phyloP scores from a whole-genome alignment of 2,797 vertebrate species.

The Rallus crepitans region DNA sequence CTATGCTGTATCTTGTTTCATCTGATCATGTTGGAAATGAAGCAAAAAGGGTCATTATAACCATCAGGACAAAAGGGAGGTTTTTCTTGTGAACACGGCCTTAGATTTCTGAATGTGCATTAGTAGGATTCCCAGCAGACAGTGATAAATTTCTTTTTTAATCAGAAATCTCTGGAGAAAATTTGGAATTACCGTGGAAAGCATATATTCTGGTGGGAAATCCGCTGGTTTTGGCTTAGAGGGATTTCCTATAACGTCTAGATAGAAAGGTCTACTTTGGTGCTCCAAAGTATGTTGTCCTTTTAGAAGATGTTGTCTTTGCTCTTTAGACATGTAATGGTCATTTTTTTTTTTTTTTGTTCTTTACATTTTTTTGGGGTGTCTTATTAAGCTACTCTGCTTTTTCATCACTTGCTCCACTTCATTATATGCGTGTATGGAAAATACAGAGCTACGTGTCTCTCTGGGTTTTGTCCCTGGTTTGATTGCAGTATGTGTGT shows the following conservation, averaged over 20 bases:
- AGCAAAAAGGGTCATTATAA: background rate
- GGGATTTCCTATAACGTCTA: background rate
- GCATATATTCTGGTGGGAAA: background rate
- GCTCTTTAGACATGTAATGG: background rate
- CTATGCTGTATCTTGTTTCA: background rate
- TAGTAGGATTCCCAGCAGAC: background rate
- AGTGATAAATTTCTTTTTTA: background rate
- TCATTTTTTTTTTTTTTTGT: background rate
- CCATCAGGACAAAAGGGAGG: conserved; percentile 3
- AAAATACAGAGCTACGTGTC: background rate
- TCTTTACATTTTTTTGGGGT: background rate
- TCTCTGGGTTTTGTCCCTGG: background rate
- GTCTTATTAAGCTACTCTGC: background rate
- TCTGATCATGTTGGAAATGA: background rate
- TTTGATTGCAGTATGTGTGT: background rate
- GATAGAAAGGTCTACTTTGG: background rate
- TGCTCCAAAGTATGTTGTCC: background rate
- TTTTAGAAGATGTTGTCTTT: background rate
- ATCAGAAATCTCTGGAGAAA: background rate
- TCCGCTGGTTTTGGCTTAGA: background rate
- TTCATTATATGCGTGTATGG: background rate
- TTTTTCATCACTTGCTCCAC: background rate
- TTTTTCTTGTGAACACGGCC: background rate
- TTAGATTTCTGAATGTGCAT: background rate
- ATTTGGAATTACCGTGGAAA: background rate